Evolutionary conservation across 2,797 vertebrate species (phyloP), one percentile per base, ranked within the genome.

Genomic region (Bovichtus diacanthus): DNA sequence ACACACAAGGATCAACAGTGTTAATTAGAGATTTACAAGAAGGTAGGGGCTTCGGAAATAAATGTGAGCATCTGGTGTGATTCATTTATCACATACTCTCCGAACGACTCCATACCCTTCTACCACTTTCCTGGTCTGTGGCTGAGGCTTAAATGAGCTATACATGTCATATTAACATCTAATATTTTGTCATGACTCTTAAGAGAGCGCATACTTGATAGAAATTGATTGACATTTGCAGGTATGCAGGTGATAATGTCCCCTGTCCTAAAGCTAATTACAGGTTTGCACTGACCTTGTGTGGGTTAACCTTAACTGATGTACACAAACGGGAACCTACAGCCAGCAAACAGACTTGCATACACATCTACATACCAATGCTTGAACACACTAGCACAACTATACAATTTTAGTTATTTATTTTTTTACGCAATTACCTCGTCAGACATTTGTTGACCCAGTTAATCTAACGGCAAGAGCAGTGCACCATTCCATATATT

Each of bases 21-120:
- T 93, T 93, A 94, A 93, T 92, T 92, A 93, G 75, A 81, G 80
- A 90, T 90, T 93, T 90, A 85, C 87, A 87, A 80, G 81, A 86
- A 90, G 81, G 89, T 80, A 67, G 83, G 81, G 86, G 83, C 88
- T 83, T 88, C 85, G 78, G 76, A 84, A 88, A 88, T 86, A 85
- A 88, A 93, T 82, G 80, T 85, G 82, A 87, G 73, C 90, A 92
- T 91, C 89, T 88, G 92, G 62, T 80, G 23, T 68, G 78, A 81
- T 80, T 91, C 75, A 90, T 90, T 85, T 80, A 81, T 89, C 68
- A 70, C 69, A 71, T 71, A 21, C 62, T 80, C 70, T 43, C 71
- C 15, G 19, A 88, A 74, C 44, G n/a, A 74, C 81, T 77, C 69
- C 50, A 27, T 74, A 54, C 54, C 21, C 62, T 80, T 74, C 80